Evolutionary conservation across 2,888 invertebrate genomes (phyloP).

Genomic region (Schrankia costaestrigalis): DNA sequence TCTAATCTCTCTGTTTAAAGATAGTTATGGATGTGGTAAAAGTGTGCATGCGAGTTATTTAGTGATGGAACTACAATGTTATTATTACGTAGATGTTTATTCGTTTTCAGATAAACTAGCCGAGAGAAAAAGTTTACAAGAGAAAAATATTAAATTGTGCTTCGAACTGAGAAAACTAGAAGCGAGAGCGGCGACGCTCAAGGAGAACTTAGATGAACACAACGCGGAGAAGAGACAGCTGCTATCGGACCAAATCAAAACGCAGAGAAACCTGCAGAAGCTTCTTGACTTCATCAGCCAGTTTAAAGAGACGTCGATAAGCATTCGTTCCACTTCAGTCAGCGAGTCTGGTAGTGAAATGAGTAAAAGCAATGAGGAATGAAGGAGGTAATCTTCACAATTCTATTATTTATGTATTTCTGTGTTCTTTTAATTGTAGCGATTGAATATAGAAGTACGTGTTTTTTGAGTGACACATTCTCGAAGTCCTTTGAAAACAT

Average conservation of each 20-base stretch:
- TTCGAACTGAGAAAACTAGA: conserved; percentile 69
- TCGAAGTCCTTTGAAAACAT: too few species aligned
- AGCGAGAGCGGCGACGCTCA: conserved; percentile 63
- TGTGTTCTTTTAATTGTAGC: too few species aligned
- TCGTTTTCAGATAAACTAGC: conserved; percentile 62
- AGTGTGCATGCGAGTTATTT: too few species aligned
- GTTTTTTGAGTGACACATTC: too few species aligned
- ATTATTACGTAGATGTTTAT: conserved; percentile 6
- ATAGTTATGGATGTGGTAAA: too few species aligned
- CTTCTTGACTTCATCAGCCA: conserved; percentile 74
- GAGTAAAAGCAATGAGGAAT: conserved; percentile 72
- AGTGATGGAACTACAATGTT: too few species aligned
- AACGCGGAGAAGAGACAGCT: conserved; percentile 71
- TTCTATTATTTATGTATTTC: too few species aligned
- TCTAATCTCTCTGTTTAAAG: too few species aligned
- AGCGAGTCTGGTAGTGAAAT: conserved; percentile 69
- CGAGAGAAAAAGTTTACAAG: conserved; percentile 68
- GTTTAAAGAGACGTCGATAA: conserved; percentile 71
- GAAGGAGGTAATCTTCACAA: conserved; percentile 39
- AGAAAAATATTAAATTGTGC: conserved; percentile 69
- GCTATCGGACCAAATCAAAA: conserved; percentile 70
- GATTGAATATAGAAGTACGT: too few species aligned
- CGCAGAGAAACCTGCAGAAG: conserved; percentile 72
- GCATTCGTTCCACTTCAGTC: conserved; percentile 59
- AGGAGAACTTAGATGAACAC: conserved; percentile 71